A percentile compares a stretch with the other conserved stretches of the same genome.
phyloP scores from a whole-genome alignment of 2,113 vertebrate species.

The Girardinichthys multiradiatus region DNA sequence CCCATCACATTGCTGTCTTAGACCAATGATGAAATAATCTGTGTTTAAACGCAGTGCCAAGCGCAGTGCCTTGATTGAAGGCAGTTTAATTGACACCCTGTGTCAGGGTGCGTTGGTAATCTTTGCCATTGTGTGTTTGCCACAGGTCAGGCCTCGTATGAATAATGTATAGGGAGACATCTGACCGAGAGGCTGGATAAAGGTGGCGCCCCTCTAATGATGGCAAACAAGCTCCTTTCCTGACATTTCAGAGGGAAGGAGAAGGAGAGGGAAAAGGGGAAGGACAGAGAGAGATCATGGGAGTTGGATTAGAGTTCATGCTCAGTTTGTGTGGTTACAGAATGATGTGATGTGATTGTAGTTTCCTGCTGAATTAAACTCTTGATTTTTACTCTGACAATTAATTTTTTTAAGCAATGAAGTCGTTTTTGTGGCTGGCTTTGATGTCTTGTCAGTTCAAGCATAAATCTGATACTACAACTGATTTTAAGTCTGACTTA shows the following conservation, averaged over 20 bases:
- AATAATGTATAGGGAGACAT: slow-evolving; percentile 72
- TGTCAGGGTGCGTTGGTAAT: slow-evolving; percentile 51
- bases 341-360: slow-evolving; percentile 25
- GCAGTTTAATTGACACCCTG: slow-evolving; percentile 58
- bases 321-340: slow-evolving; percentile 33
- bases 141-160: slow-evolving; percentile 60
- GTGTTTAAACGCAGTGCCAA: slow-evolving; percentile 18
- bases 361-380: slow-evolving; percentile 3
- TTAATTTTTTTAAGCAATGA: neutral
- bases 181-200: slow-evolving; percentile 67
- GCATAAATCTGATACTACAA: neutral
- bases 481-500: neutral
- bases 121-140: slow-evolving; percentile 54
- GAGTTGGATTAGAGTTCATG: slow-evolving; percentile 17
- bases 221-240: slow-evolving; percentile 57
- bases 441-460: neutral
- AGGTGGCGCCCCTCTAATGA: slow-evolving; percentile 68
- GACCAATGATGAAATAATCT: slow-evolving; percentile 40
- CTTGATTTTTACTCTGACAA: neutral
- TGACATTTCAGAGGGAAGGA: slow-evolving; percentile 61
- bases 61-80: slow-evolving; percentile 63
- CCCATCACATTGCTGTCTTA: slow-evolving; percentile 28
- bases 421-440: neutral
- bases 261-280: slow-evolving; percentile 4
- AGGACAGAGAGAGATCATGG: slow-evolving; percentile 23